Conservation (phyloP, 2,797 vertebrate species). For the Telmatherina bonti region DNA sequence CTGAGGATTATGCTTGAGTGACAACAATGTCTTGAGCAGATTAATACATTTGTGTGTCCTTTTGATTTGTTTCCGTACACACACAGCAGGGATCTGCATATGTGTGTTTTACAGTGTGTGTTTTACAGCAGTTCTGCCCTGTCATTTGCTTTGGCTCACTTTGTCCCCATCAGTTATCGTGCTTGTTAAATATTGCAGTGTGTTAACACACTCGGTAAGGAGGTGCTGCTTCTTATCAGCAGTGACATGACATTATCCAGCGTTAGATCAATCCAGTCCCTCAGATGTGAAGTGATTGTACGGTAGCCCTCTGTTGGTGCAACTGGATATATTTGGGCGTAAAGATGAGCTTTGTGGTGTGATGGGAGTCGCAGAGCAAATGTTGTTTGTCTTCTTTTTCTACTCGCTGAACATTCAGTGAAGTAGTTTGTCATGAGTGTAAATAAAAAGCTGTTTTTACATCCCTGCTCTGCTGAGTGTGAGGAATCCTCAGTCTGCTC, state of each 20-base stretch:
- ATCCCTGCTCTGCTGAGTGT: neutral
- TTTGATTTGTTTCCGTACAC: constrained; percentile 27
- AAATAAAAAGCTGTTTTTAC: neutral
- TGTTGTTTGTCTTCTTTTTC: neutral
- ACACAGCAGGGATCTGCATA: neutral
- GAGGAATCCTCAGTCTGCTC: neutral
- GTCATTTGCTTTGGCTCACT: too few relatives aligned
- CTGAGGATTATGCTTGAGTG: constrained; percentile 56
- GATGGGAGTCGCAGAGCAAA: neutral
- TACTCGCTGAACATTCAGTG: neutral
- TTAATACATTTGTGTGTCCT: constrained; percentile 37
- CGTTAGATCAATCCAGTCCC: constrained; percentile 41
- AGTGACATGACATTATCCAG: constrained; percentile 50
- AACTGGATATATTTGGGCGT: constrained; percentile 33
- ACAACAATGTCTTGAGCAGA: constrained; percentile 54
- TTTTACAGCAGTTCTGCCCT: too few relatives aligned
- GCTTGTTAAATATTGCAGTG: constrained; percentile 5
- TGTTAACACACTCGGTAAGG: constrained; percentile 26
- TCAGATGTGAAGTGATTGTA: constrained; percentile 34
- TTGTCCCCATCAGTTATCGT: constrained; percentile 22
- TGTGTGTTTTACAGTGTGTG: constrained; percentile 2
- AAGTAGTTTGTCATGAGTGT: neutral
- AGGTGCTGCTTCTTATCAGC: constrained; percentile 61
- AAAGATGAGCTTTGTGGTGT: constrained; percentile 3
- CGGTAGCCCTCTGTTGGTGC: constrained; percentile 6